Base-by-base conservation (phyloP, 2,888 invertebrate species). In the Agriopis marginaria region DNA sequence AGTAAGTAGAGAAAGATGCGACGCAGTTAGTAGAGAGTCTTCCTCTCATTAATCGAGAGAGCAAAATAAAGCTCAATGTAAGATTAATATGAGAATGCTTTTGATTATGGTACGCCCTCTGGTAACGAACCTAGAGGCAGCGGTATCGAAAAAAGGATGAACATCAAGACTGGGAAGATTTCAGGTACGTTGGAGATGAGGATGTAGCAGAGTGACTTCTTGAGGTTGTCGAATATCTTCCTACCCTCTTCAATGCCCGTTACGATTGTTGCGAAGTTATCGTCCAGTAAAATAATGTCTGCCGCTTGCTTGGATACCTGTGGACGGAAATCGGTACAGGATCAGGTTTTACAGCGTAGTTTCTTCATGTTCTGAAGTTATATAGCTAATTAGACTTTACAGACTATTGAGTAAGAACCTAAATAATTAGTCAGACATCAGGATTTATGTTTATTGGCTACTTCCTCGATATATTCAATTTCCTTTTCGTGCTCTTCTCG, bases 261-360 rank as follows among this genome's bases (percentile, higher is more conserved):
- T 0, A 98, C 97, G 71, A 98, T 98, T 0, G 97, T 97, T 0
- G 97, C 97, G 83, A 98, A 98, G 88, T 98, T 98, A 83, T 98
- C 98, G 80, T 98, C 98, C 89, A 98, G 94, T 70, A 98, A 91
- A 83, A 98, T 97, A 95, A 98, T 98, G 84, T 98, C 98, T 8
- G 98, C 98, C 0, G 98, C 97, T 87, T 98, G 97, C 89, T 98
- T 98, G 7, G 97, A 97, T 10, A 96, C 93, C 93, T 93, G 77
- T n/a, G 73, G 68, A 61, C 39, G 10, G 50, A 61, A 17, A n/a
- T 3, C 47, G 8, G 17, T 7, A 50, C 3, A 17, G 50, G 17
- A 50, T 23, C 9, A 50, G 49, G 8, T 17, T 40, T 42, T 42
- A 50, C 9, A 50, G 49, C 14, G 9, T 23, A 17, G 7, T 51